These are phyloP conservation scores for Fringilla coelebs DNA, from an alignment of 2,797 vertebrate genomes.

Conservation along the genomic window DNA sequence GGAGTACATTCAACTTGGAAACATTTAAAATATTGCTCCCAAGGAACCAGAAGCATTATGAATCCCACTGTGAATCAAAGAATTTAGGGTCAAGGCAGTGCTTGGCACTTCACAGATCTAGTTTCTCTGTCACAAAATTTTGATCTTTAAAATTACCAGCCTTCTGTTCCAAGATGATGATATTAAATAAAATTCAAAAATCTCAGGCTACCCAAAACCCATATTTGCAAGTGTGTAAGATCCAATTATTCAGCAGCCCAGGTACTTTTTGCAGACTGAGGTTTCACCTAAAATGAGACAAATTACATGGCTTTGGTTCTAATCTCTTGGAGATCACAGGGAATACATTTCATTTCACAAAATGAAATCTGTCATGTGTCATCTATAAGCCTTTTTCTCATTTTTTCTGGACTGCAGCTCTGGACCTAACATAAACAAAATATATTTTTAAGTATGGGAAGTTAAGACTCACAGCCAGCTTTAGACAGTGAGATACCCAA, in stretches of 20 bases:
- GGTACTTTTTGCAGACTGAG: background rate
- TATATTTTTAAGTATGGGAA: background rate
- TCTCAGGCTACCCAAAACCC: background rate
- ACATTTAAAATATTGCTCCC: background rate
- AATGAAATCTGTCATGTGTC: background rate
- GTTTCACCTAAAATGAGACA: background rate
- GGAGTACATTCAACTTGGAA: background rate
- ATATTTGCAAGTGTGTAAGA: background rate
- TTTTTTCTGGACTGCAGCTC: background rate
- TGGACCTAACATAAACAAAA: background rate
- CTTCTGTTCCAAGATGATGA: background rate
- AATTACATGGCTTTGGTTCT: background rate
- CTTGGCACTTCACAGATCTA: background rate
- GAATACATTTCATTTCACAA: background rate
- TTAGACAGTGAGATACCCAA: background rate
- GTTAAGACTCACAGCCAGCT: background rate
- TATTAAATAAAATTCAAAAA: background rate
- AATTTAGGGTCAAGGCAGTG: background rate
- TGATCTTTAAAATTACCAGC: background rate
- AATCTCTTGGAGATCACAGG: background rate
- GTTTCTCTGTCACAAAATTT: background rate
- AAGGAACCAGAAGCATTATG: background rate
- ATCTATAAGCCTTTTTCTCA: background rate
- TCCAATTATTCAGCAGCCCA: background rate
- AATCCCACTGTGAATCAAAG: background rate